Conservation (phyloP, 1,140 invertebrate genomes). For the Lineus longissimus region DNA sequence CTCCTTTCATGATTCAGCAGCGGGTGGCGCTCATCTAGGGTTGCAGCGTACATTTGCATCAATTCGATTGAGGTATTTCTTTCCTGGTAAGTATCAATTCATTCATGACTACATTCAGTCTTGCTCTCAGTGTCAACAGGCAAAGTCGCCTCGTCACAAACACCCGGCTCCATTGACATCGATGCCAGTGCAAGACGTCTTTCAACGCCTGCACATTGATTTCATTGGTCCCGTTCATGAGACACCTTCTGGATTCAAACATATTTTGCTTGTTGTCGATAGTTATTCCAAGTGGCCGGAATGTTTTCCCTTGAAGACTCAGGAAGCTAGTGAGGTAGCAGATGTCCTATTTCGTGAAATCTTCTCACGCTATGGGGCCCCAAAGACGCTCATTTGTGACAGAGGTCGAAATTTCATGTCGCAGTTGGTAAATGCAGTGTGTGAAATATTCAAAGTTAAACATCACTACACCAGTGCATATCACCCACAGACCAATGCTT, state of each 20-base stretch:
- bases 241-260: neutral
- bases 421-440: neutral
- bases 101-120: neutral
- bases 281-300: neutral
- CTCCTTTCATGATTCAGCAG: neutral
- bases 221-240: neutral
- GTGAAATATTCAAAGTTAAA: conserved; percentile 7
- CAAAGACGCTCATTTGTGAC: conserved; percentile 7
- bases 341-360: conserved; percentile 2
- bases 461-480: neutral
- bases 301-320: neutral
- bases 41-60: neutral
- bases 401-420: neutral
- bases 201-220: conserved; percentile 7
- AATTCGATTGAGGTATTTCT: neutral
- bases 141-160: neutral
- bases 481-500: neutral
- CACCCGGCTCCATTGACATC: neutral
- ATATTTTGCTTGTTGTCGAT: conserved; percentile 7
- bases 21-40: neutral
- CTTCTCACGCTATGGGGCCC: conserved; percentile 10
- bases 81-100: conserved; percentile 8
- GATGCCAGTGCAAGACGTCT: neutral
- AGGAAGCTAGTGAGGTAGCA: conserved; percentile 1
- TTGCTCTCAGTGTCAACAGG: conserved; percentile 1